Percentiles rank a stretch among this genome's conserved stretches.
These are phyloP conservation scores for Oscheius sp. DNA, from an alignment of 2,888 invertebrate genomes.

Conservation along the genomic window DNA sequence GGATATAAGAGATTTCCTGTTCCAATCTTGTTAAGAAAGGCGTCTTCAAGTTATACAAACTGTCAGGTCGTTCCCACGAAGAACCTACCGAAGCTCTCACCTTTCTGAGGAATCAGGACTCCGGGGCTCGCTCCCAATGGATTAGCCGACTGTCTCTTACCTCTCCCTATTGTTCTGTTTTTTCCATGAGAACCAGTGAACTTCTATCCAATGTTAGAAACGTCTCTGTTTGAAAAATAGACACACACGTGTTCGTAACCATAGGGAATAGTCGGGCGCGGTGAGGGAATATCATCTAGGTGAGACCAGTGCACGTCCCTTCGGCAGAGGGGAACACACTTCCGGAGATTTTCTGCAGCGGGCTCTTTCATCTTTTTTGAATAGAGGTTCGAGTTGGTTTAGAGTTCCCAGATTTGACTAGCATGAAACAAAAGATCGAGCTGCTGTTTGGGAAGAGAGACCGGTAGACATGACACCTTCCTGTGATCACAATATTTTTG, in stretches of 20 bases:
- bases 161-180: neutral
- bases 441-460: neutral
- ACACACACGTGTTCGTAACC: neutral
- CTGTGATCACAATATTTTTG: no score
- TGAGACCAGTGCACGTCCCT: neutral
- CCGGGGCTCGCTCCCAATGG: slow-evolving; percentile 1
- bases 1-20: no score
- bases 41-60: no score
- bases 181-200: neutral
- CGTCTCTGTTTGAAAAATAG: neutral
- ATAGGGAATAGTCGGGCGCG: slow-evolving; percentile 5
- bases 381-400: neutral
- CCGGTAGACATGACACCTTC: neutral
- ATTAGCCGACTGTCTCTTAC: neutral
- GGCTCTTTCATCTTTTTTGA: neutral
- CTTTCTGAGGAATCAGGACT: neutral
- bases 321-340: neutral
- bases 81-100: neutral
- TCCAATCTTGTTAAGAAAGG: no score
- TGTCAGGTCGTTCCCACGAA: no score
- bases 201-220: neutral
- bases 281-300: slow-evolving; percentile 1
- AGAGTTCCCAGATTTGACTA: neutral
- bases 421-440: neutral
- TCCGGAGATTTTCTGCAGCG: neutral